Evolutionary conservation across 2,888 invertebrate genomes (phyloP).

Genomic region (Sarcophaga subvicina): DNA sequence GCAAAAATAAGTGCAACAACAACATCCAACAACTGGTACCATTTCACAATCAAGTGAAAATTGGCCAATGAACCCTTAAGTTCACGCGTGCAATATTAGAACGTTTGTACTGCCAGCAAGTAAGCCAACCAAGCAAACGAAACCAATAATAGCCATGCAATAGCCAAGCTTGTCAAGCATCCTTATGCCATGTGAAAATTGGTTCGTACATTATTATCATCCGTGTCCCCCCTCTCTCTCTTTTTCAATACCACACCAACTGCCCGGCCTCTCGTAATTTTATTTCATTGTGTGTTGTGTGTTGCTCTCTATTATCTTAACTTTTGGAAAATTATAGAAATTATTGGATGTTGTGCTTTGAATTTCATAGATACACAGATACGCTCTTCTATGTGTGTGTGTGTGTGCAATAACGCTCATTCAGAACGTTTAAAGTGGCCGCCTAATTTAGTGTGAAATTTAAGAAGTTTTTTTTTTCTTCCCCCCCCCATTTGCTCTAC

Average conservation of each 20-base stretch:
- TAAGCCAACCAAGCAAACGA: constrained; percentile 5
- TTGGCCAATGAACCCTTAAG: constrained; percentile 70
- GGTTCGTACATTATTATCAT: constrained; percentile 47
- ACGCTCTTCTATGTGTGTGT: constrained; percentile 14
- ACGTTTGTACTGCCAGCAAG: constrained; percentile 46
- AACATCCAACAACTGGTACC: constrained; percentile 55
- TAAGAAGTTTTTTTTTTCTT: constrained; percentile 51
- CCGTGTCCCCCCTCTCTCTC: background rate
- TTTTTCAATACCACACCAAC: background rate
- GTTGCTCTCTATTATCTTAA: constrained; percentile 66
- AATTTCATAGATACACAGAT: constrained; percentile 61
- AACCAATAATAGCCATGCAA: constrained; percentile 11
- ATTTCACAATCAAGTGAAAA: constrained; percentile 68
- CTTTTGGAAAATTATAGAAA: constrained; percentile 69
- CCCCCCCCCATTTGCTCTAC: background rate
- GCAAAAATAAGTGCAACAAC: background rate
- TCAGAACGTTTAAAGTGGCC: constrained; percentile 63
- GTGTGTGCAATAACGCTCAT: constrained; percentile 36
- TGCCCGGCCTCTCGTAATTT: background rate
- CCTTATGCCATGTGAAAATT: constrained; percentile 68
- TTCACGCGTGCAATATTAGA: constrained; percentile 69
- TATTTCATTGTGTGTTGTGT: constrained; percentile 16
- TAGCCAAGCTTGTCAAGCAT: constrained; percentile 66
- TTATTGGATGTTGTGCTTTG: constrained; percentile 66
- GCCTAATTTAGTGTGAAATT: constrained; percentile 69